Evolutionary conservation across 1,140 invertebrate genomes (phyloP).

Genomic region (Psilanteris sp.): DNA sequence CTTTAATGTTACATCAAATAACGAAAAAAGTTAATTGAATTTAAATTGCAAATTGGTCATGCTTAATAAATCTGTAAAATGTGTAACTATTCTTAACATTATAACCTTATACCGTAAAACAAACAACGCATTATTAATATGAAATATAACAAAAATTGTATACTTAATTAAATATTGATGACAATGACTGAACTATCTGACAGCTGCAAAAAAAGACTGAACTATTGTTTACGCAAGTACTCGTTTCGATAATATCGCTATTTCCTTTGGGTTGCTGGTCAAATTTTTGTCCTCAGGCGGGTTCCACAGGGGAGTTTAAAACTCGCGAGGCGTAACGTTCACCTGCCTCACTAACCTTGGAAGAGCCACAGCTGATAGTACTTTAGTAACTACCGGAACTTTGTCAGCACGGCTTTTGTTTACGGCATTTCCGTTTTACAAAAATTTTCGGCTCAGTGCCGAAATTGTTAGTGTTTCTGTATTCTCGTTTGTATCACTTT

Average conservation of each 20-base stretch:
- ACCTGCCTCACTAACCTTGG: conserved; percentile 56
- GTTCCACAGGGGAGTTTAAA: conserved; percentile 36
- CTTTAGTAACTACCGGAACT: conserved; percentile 35
- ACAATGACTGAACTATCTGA: conserved; percentile 18
- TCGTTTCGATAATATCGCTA: conserved; percentile 45
- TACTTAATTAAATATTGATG: conserved; percentile 47
- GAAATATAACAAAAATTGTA: too few relatives aligned
- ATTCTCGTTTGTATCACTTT: not conserved
- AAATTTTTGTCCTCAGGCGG: conserved; percentile 42
- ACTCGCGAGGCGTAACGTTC: conserved; percentile 49
- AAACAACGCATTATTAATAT: too few relatives aligned
- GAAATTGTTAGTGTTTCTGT: not conserved
- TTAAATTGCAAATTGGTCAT: too few relatives aligned
- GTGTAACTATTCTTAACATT: too few relatives aligned
- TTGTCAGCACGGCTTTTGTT: conserved; percentile 38
- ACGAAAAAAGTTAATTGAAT: too few relatives aligned
- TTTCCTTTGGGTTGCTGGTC: conserved; percentile 36
- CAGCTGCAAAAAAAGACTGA: conserved; percentile 37
- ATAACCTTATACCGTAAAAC: too few relatives aligned
- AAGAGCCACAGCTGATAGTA: conserved; percentile 52
- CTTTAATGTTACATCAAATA: too few relatives aligned
- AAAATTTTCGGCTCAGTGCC: conserved; percentile 21
- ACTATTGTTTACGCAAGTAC: conserved; percentile 36
- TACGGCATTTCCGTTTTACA: conserved; percentile 40
- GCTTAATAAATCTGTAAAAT: too few relatives aligned